Percentiles rank a stretch among this genome's conserved stretches.
phyloP scores from a whole-genome alignment of 2,113 vertebrate genomes.

The Cyrtonyx montezumae region DNA sequence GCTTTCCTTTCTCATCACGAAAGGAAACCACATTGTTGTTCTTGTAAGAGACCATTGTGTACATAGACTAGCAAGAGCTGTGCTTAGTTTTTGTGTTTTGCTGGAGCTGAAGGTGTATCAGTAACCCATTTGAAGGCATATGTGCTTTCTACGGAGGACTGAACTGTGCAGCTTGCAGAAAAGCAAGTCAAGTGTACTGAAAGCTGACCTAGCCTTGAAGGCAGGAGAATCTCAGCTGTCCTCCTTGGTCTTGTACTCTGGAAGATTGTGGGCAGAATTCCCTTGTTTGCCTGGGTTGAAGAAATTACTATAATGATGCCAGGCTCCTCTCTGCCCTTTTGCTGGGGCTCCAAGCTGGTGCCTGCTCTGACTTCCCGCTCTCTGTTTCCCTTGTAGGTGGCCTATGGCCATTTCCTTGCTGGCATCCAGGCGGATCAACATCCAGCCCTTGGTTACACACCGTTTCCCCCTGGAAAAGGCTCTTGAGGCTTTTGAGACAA shows the following conservation, averaged over 20 bases:
- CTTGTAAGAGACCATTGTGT: neutral
- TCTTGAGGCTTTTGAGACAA: slow-evolving; percentile 90
- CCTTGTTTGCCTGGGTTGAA: neutral
- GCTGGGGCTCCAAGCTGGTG: neutral
- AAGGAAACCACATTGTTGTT: neutral
- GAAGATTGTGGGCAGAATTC: neutral
- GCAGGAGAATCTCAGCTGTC: neutral
- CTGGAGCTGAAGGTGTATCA: neutral
- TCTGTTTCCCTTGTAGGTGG: slow-evolving; percentile 84
- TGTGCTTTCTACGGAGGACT: neutral
- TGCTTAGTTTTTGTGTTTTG: neutral
- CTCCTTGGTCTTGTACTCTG: neutral
- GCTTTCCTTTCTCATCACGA: neutral
- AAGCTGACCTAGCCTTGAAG: neutral
- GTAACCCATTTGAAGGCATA: fast-evolving
- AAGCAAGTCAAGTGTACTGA: neutral
- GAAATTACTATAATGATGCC: neutral
- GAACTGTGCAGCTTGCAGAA: neutral
- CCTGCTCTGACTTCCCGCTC: neutral
- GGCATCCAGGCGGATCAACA: slow-evolving; percentile 86
- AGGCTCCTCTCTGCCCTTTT: neutral
- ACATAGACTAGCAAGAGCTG: neutral
- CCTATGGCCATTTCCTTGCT: slow-evolving; percentile 92
- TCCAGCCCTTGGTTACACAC: slow-evolving; percentile 93
- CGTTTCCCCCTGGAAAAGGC: slow-evolving; percentile 95